These are phyloP conservation scores for Peromyscus maniculatus DNA, from an alignment of 2,113 vertebrate genomes.

Conservation along the genomic window DNA sequence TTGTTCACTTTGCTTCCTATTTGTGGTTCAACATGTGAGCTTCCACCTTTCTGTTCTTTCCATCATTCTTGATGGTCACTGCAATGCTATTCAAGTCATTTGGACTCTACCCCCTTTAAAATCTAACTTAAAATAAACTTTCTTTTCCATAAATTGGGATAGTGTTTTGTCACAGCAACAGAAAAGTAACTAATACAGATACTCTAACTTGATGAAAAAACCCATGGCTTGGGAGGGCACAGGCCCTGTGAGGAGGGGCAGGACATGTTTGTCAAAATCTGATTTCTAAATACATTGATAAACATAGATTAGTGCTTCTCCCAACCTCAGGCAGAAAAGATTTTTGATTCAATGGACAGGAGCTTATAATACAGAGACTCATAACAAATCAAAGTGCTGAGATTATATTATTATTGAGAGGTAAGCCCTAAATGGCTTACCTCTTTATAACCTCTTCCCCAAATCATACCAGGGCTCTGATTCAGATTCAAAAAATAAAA, in stretches of 20 bases:
- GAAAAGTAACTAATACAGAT: not conserved
- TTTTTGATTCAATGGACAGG: not conserved
- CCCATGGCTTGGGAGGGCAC: accelerated
- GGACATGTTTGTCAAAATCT: not conserved
- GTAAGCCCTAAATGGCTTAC: not conserved
- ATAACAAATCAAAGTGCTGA: not conserved
- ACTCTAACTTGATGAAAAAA: not conserved
- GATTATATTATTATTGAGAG: not conserved
- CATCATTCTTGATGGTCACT: not conserved
- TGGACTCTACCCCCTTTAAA: not conserved
- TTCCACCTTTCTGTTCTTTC: not conserved
- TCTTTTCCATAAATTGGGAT: not conserved
- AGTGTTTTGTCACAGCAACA: not conserved
- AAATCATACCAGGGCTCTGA: no score
- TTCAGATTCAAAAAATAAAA: not conserved
- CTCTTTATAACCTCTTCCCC: not conserved
- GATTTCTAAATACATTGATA: not conserved
- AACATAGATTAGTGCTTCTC: not conserved
- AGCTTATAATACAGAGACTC: not conserved
- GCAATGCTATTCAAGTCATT: not conserved
- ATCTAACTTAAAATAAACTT: not conserved
- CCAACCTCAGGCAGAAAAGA: not conserved
- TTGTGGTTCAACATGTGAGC: not conserved
- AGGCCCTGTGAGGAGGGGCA: not conserved
- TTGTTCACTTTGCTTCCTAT: not conserved